Evolutionary conservation across 2,797 vertebrate species (phyloP).

Genomic region (Arctocebus calabarensis): DNA sequence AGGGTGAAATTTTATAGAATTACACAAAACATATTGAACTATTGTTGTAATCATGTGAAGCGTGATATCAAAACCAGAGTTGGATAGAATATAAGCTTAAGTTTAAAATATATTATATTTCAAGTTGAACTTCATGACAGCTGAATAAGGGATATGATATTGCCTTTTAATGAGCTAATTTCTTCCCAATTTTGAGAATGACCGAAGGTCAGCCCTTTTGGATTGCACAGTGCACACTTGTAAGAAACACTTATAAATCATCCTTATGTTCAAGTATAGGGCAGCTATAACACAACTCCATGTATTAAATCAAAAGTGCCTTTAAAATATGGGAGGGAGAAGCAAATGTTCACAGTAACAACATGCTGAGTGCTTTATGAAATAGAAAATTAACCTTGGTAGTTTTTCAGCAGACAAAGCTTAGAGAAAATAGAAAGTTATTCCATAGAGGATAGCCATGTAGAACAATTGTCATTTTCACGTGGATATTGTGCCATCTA

Average conservation of each 20-base stretch:
- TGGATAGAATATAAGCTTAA: constrained; percentile 28
- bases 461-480: neutral
- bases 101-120: constrained; percentile 69
- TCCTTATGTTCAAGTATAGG: constrained; percentile 21
- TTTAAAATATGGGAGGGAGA: constrained; percentile 60
- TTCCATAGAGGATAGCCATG: neutral
- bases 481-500: neutral
- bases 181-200: constrained; percentile 65
- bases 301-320: constrained; percentile 35
- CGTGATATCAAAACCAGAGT: constrained; percentile 18
- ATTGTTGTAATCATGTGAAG: neutral
- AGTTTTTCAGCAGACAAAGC: neutral
- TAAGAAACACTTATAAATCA: constrained; percentile 64
- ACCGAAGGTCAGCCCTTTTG: constrained; percentile 50
- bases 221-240: constrained; percentile 44
- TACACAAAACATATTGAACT: constrained; percentile 51
- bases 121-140: constrained; percentile 67
- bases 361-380: constrained; percentile 36
- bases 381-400: constrained; percentile 52
- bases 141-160: constrained; percentile 61
- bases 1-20: constrained; percentile 60
- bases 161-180: constrained; percentile 75
- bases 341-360: constrained; percentile 35
- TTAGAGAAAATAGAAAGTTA: constrained; percentile 29
- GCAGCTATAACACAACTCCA: neutral